Conservation (phyloP, 2,888 invertebrate species). For the Ecliptopera silaceata region DNA sequence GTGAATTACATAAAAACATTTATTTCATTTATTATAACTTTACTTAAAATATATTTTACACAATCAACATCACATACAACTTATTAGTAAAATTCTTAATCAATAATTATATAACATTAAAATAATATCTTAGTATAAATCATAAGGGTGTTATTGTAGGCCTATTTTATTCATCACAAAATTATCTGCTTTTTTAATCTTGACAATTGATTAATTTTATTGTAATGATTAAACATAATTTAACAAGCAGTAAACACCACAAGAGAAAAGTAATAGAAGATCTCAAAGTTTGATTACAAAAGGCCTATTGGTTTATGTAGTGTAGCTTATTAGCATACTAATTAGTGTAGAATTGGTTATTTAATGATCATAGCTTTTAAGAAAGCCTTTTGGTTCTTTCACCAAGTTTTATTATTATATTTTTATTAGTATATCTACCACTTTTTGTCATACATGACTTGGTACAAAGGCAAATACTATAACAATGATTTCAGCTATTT, state of each 20-base stretch:
- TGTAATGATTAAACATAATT: too few species aligned
- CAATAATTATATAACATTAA: not conserved
- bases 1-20: conserved; percentile 23
- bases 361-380: not conserved
- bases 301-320: not conserved
- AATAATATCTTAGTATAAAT: not conserved
- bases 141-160: not conserved
- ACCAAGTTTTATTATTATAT: not conserved
- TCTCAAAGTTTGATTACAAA: not conserved
- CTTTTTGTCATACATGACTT: not conserved
- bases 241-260: not conserved
- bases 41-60: conserved; percentile 29
- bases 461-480: not conserved
- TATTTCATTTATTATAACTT: conserved; percentile 29
- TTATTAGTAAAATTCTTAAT: conserved; percentile 16
- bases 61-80: conserved; percentile 37
- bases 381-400: not conserved
- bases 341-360: not conserved
- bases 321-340: not conserved
- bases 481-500: conserved; percentile 34
- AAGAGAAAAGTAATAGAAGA: not conserved
- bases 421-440: too few species aligned
- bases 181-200: not conserved
- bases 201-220: too few species aligned
- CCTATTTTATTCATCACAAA: not conserved